These are phyloP conservation scores for Philypnodon macrostomus DNA, from an alignment of 2,797 vertebrate species.

Conservation along the genomic window DNA sequence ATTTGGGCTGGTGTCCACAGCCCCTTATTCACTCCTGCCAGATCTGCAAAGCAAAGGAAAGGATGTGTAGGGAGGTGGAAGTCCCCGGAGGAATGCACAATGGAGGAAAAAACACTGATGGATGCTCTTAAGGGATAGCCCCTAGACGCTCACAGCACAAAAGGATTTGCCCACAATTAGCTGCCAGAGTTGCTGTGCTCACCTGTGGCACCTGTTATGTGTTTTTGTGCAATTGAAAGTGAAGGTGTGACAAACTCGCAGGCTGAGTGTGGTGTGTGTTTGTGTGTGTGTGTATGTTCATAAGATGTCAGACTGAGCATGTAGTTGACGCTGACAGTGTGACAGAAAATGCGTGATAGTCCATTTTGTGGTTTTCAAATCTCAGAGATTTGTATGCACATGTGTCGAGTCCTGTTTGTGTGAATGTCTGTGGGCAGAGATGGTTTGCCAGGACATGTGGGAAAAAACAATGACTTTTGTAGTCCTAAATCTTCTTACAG, in stretches of 20 bases:
- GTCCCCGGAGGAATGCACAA: slow-evolving; percentile 62
- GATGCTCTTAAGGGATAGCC: slow-evolving; percentile 76
- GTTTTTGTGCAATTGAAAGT: slow-evolving; percentile 31
- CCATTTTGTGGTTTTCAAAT: slow-evolving; percentile 29
- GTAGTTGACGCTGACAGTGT: slow-evolving; percentile 9
- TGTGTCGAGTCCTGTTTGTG: slow-evolving; percentile 65
- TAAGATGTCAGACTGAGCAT: slow-evolving; percentile 15
- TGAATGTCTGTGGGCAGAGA: slow-evolving; percentile 22
- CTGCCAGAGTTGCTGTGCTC: slow-evolving; percentile 61
- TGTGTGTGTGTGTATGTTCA: slow-evolving; percentile 12
- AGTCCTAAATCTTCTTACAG: slow-evolving; percentile 48
- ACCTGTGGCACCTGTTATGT: slow-evolving; percentile 74
- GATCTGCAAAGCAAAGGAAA: slow-evolving; percentile 55
- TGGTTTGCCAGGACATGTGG: slow-evolving; percentile 5
- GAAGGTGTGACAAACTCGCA: slow-evolving; percentile 32
- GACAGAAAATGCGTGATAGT: slow-evolving; percentile 23
- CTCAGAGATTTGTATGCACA: slow-evolving; percentile 27
- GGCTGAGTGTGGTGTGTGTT: slow-evolving; percentile 12
- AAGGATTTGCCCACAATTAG: slow-evolving; percentile 77
- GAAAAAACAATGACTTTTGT: slow-evolving; percentile 22
- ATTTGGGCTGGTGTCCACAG: slow-evolving; percentile 72
- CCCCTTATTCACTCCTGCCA: slow-evolving; percentile 64
- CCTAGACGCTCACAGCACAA: slow-evolving; percentile 71
- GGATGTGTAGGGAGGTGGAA: slow-evolving; percentile 24
- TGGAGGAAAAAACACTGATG: slow-evolving; percentile 73